Percentiles rank a stretch among this genome's conserved stretches.
phyloP scores from a whole-genome alignment of 2,113 vertebrate species.

The Tor tambroides region DNA sequence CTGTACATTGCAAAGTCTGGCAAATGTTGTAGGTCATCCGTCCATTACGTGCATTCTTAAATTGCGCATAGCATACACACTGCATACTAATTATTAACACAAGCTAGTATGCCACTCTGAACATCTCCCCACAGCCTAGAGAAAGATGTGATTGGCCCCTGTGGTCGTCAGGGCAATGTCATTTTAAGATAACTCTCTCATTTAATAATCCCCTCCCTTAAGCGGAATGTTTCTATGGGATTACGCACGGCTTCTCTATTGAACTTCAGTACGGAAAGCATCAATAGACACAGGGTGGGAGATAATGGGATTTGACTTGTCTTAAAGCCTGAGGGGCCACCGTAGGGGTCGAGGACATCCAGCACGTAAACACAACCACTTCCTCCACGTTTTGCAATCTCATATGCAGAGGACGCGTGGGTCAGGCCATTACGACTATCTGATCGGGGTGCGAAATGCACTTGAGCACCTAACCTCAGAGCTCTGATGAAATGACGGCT shows the following conservation, averaged over 20 bases:
- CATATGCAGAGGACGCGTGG: background rate
- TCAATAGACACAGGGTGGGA: conserved; percentile 43
- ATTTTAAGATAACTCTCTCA: conserved; percentile 56
- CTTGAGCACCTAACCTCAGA: background rate
- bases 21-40: background rate
- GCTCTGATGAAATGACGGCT: conserved; percentile 22
- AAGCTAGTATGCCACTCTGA: background rate
- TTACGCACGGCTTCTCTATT: conserved; percentile 42
- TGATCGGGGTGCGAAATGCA: background rate
- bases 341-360: conserved; percentile 37
- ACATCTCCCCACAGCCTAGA: background rate
- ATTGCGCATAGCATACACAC: background rate
- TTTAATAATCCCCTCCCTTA: conserved; percentile 25
- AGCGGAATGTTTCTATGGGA: conserved; percentile 50
- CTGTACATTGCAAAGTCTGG: background rate
- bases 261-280: conserved; percentile 49
- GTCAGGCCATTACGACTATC: conserved; percentile 29
- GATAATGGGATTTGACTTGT: conserved; percentile 57
- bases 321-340: conserved; percentile 44
- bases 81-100: background rate
- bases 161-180: conserved; percentile 33
- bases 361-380: conserved; percentile 1
- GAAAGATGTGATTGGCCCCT: conserved; percentile 1
- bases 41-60: background rate
- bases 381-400: background rate